A percentile compares a stretch with the other conserved stretches of the same genome.
phyloP scores from a whole-genome alignment of 2,888 invertebrate genomes.

The Drosophila vallismaia region DNA sequence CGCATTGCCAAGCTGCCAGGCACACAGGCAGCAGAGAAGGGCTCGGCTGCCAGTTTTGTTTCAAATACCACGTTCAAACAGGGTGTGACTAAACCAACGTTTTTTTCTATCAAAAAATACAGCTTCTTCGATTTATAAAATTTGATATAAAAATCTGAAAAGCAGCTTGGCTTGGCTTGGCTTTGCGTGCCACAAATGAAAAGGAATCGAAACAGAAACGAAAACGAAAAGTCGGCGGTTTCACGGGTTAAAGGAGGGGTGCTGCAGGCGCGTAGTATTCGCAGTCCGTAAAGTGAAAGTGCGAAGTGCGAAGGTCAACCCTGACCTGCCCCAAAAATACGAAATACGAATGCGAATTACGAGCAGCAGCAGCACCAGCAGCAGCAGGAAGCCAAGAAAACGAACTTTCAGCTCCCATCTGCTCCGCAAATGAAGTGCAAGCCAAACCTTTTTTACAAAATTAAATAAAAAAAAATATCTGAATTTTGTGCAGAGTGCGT shows the following conservation, averaged over 20 bases:
- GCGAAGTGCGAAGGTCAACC: slow-evolving; percentile 79
- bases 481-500: slow-evolving; percentile 24
- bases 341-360: slow-evolving; percentile 36
- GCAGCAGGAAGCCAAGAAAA: slow-evolving; percentile 13
- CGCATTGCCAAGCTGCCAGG: slow-evolving; percentile 62
- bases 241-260: slow-evolving; percentile 67
- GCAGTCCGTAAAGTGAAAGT: slow-evolving; percentile 71
- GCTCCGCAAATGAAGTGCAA: slow-evolving; percentile 10
- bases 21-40: slow-evolving; percentile 67
- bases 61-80: slow-evolving; percentile 29
- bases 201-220: slow-evolving; percentile 61
- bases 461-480: neutral
- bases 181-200: slow-evolving; percentile 12
- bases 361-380: neutral
- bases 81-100: slow-evolving; percentile 27
- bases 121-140: slow-evolving; percentile 4
- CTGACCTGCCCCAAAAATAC: slow-evolving; percentile 54
- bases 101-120: slow-evolving; percentile 9
- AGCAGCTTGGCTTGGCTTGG: neutral
- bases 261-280: slow-evolving; percentile 69
- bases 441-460: slow-evolving; percentile 19
- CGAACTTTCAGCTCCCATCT: slow-evolving; percentile 31
- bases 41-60: slow-evolving; percentile 23
- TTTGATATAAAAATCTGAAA: neutral
- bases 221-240: slow-evolving; percentile 73